Evolutionary conservation across 2,888 invertebrate species (phyloP), one percentile per base, ranked within the genome.

Genomic region (Drosophila antonietae): DNA sequence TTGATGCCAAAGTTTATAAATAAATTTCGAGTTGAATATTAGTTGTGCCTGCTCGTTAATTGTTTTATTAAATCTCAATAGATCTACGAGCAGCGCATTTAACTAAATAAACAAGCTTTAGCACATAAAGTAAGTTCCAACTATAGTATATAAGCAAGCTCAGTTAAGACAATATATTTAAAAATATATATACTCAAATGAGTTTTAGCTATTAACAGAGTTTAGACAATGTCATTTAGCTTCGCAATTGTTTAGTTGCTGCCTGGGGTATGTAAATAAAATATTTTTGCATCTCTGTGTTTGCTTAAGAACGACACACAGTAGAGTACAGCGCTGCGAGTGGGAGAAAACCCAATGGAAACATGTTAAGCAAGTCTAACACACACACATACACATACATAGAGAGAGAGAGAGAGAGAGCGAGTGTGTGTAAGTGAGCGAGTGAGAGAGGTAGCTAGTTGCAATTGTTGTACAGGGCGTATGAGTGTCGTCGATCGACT

Each of bases 401-500:
- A 23, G 3, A 23, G 14, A 12, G 43, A 35, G 37, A 58, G 47
- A 60, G 20, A 55, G 10, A 20, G 4, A 43, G 18, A 46, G 20
- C 49, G 37, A 41, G n/a, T n/a, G 33, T 28, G 10, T 20, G 44
- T 53, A 31, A 12, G 37, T 44, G n/a, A n/a, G 33, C 28, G 10
- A 18, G 44, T 53, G 35, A 18, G 35, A 12, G n/a, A 15, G n/a
- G 4, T 8, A 56, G 55, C 56, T 46, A 57, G 65, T 71, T 66
- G 46, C 62, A 56, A 31, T 55, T 77, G 62, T 49, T 20, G 67
- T 77, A 81, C 75, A 61, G 63, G 81, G 83, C 78, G 83, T 85
- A 83, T 83, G 88, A 83, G 72, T 77, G 86, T 74, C 81, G 78
- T 75, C 67, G 71, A 75, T 73, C 56, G 68, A 75, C 62, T 75